A percentile compares a stretch with the other conserved stretches of the same genome.
These are phyloP conservation scores for Bubo scandiacus DNA, from an alignment of 2,113 vertebrate genomes.

Conservation along the genomic window DNA sequence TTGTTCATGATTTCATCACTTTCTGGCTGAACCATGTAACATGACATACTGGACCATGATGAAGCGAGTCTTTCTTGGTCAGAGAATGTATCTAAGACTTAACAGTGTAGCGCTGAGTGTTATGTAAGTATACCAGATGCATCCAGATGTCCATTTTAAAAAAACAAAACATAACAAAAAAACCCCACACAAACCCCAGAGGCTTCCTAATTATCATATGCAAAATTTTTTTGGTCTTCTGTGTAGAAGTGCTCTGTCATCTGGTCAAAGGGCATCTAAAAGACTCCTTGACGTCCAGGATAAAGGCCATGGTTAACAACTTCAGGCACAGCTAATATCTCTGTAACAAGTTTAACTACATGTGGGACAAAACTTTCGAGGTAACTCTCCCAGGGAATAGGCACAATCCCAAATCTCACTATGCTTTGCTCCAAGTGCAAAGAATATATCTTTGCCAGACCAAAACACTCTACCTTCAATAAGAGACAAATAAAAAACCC, in stretches of 20 bases:
- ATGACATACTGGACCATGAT: not conserved
- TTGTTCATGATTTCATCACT: not conserved
- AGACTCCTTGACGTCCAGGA: not conserved
- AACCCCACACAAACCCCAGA: not conserved
- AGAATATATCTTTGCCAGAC: not conserved
- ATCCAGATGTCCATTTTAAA: not conserved
- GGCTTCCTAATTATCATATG: not conserved
- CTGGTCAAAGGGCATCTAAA: not conserved
- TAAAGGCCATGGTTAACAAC: not conserved
- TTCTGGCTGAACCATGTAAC: not conserved
- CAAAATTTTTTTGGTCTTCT: not conserved
- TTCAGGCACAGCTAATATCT: not conserved
- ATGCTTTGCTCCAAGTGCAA: not conserved
- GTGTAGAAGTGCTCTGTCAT: not conserved
- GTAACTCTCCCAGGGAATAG: not conserved
- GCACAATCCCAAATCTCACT: not conserved
- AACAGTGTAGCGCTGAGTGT: not conserved
- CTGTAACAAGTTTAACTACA: not conserved
- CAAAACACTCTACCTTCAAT: not conserved
- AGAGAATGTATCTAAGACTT: not conserved
- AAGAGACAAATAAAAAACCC: not conserved
- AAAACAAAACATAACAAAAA: not conserved
- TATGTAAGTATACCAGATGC: not conserved
- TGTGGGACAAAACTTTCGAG: not conserved
- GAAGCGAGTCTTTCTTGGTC: not conserved